phyloP scores from a whole-genome alignment of 2,113 vertebrate species.

The Syngnathus floridae region DNA sequence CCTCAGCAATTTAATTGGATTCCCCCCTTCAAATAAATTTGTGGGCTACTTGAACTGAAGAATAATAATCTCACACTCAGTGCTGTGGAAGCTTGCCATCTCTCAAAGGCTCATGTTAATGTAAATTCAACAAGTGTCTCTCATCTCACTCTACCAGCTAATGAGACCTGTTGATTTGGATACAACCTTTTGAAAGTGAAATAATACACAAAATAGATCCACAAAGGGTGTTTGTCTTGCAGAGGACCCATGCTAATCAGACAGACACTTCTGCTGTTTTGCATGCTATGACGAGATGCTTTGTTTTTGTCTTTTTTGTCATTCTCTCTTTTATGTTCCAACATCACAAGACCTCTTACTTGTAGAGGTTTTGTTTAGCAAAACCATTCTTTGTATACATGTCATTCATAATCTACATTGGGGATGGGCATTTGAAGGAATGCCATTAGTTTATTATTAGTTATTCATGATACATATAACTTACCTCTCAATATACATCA shows the following conservation, averaged over 20 bases:
- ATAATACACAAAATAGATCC: constrained; percentile 30
- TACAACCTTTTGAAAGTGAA: constrained; percentile 23
- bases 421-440: not conserved
- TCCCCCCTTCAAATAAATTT: not conserved
- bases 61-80: constrained; percentile 4
- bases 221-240: constrained; percentile 53
- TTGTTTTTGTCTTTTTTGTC: constrained; percentile 35
- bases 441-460: not conserved
- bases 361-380: constrained; percentile 35
- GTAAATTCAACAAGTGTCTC: constrained; percentile 31
- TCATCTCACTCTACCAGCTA: constrained; percentile 42
- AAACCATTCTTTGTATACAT: constrained; percentile 6
- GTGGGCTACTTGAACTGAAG: not conserved
- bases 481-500: not conserved
- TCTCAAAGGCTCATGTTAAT: constrained; percentile 27
- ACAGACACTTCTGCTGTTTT: constrained; percentile 44
- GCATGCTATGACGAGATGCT: constrained; percentile 37
- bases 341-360: constrained; percentile 14
- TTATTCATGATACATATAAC: not conserved
- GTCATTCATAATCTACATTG: not conserved
- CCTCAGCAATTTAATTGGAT: not conserved
- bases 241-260: constrained; percentile 51
- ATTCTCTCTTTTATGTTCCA: constrained; percentile 25
- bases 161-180: constrained; percentile 51
- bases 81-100: constrained; percentile 1